phyloP scores from a whole-genome alignment of 2,888 invertebrate species.

The Adelphocoris suturalis region DNA sequence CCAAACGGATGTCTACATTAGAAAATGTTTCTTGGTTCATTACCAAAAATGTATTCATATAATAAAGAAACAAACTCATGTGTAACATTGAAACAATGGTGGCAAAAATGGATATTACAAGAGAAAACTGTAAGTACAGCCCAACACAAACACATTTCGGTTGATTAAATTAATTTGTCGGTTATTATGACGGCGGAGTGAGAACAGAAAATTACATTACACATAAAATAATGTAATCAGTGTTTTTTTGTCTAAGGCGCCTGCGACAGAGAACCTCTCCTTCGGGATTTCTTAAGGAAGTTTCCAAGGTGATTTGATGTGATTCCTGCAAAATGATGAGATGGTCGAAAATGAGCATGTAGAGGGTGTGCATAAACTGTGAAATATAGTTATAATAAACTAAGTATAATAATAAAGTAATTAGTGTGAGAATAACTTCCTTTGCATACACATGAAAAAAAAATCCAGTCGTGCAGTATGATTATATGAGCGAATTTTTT shows the following conservation, averaged over 20 bases:
- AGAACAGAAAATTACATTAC: conserved; percentile 23
- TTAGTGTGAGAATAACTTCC: too few relatives aligned
- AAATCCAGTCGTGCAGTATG: too few relatives aligned
- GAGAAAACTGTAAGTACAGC: conserved; percentile 40
- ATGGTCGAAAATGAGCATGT: neutral
- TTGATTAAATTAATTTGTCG: neutral
- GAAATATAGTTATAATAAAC: neutral
- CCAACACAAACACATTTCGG: conserved; percentile 7
- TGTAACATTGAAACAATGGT: conserved; percentile 24
- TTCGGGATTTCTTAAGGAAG: conserved; percentile 46
- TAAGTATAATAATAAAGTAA: too few relatives aligned
- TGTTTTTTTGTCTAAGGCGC: neutral
- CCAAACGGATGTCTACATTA: neutral
- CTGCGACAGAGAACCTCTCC: conserved; percentile 2
- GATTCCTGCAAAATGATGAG: neutral
- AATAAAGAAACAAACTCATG: neutral
- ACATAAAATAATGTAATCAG: conserved; percentile 33
- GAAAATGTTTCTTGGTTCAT: conserved; percentile 1
- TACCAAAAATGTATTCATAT: neutral
- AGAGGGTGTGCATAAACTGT: too few relatives aligned
- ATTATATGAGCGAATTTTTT: too few relatives aligned
- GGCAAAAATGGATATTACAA: neutral
- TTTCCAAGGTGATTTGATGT: conserved; percentile 34
- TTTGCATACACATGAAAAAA: too few relatives aligned
- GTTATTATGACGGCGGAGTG: conserved; percentile 22